phyloP scores from a whole-genome alignment of 2,113 vertebrate genomes.

The Amblyornis subalaris region DNA sequence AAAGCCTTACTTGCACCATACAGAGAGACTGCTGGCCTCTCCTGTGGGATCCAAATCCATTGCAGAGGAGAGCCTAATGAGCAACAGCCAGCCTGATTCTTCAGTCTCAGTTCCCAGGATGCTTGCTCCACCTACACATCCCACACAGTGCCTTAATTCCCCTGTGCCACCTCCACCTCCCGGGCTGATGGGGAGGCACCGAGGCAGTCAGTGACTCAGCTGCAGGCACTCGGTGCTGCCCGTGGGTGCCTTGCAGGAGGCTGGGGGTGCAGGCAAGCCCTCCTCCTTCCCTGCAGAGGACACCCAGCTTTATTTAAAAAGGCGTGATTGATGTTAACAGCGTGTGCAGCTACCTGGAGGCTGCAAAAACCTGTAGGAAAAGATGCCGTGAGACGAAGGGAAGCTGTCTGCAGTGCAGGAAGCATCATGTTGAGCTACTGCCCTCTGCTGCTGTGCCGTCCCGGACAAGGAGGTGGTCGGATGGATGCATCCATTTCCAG shows the following conservation, averaged over 20 bases:
- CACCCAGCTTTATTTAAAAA: background rate
- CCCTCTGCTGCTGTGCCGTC: conserved; percentile 11
- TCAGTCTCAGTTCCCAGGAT: background rate
- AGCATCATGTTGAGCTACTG: background rate
- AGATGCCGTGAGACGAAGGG: background rate
- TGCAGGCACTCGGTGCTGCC: background rate
- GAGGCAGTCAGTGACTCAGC: background rate
- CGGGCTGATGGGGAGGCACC: background rate
- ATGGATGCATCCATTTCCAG: background rate
- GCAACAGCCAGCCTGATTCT: background rate
- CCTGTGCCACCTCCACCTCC: background rate
- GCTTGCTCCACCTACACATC: background rate
- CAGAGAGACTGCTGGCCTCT: background rate
- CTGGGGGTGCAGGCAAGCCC: background rate
- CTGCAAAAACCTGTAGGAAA: background rate
- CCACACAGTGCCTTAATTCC: background rate
- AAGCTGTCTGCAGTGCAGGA: background rate
- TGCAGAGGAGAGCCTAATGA: background rate
- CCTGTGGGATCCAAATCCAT: background rate
- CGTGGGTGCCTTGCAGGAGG: background rate
- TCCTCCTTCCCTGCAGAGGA: background rate
- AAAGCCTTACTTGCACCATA: background rate
- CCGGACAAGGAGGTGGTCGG: fast-evolving
- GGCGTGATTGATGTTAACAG: background rate
- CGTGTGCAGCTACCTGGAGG: background rate